phyloP scores from a whole-genome alignment of 92 coral and sea anemone genomes.

The Palythoa grandiflora region DNA sequence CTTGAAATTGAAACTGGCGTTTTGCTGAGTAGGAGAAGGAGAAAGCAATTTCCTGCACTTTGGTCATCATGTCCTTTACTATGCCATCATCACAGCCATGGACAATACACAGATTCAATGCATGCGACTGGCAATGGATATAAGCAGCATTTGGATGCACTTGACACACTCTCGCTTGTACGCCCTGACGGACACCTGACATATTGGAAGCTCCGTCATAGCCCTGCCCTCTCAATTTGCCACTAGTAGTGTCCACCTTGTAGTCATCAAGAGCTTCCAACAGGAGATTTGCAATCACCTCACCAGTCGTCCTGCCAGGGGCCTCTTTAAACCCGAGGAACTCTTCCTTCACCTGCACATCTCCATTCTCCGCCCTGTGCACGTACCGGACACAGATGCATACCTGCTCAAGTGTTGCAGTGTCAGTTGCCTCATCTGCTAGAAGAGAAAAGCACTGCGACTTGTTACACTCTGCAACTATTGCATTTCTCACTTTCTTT shows the following conservation, averaged over 20 bases:
- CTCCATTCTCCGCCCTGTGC: not conserved
- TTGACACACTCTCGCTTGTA: not conserved
- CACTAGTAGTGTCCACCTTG: not conserved
- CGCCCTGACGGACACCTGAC: slow-evolving; percentile 9
- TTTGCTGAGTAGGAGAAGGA: no score
- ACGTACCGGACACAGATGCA: not conserved
- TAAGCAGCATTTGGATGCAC: not conserved
- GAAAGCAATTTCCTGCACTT: slow-evolving; percentile 48
- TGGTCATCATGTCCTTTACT: slow-evolving; percentile 40
- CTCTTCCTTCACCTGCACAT: not conserved
- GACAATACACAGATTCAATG: slow-evolving; percentile 38
- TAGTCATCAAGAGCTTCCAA: not conserved
- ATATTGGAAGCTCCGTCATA: slow-evolving; percentile 52
- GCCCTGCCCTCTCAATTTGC: slow-evolving; percentile 54
- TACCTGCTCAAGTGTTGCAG: slow-evolving; percentile 2
- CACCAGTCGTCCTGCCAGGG: not conserved
- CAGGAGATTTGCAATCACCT: not conserved
- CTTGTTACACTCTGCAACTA: slow-evolving; percentile 10
- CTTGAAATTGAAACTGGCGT: not conserved
- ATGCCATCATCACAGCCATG: slow-evolving; percentile 44
- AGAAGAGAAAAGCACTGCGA: slow-evolving; percentile 1
- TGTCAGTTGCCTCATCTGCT: not conserved
- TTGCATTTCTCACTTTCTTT: slow-evolving; percentile 14
- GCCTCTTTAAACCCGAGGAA: slow-evolving; percentile 7
- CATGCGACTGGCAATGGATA: not conserved